Base-by-base conservation (phyloP, 1,140 invertebrate species). In the Drosophila carrolli region DNA sequence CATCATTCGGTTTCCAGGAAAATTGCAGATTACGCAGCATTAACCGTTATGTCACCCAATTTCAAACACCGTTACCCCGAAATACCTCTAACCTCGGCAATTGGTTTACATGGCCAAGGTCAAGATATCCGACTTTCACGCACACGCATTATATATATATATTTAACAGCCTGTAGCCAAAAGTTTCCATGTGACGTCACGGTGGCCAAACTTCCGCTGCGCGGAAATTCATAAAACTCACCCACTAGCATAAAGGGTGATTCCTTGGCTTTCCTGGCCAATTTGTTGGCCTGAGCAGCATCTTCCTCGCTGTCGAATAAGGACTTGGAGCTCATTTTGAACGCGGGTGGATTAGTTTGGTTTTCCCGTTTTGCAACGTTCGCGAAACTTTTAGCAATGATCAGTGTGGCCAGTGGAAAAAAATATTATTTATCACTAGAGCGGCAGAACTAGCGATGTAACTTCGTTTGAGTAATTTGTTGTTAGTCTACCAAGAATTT, bases 191-290 rank as follows among this genome's bases (percentile, higher is more conserved):
- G 48, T 75, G 74, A 66, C 71, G 63, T 75, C 55, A 71, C 67
- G 40, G 27, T 16, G 27, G 50, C 32, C 44, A 29, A 50, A 75
- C 23, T 47, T 55, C 19, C 48, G 50, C 44, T 54, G 13, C 40
- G 35, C n/a, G 51, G 11, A 27, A 11, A 10, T 11, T 41, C 1
- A 19, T 11, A 5, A 32, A 14, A 83, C 86, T 93, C 93, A 95
- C 95, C 95, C 74, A 95, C 93, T 56, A 95, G 93, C 93, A 95
- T 94, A 88, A 95, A 94, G 8, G 95, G 95, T 10, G 94, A 94
- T 74, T 95, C 95, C 82, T 95, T 95, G 7, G 94, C 93, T 74
- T 95, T 95, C 63, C 93, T 93, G 5, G 93, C 90, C n/a, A 95
- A 90, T 66, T 93, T 94, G 8, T 94, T 93, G 54, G 94, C 92